These are phyloP conservation scores for Alloplasta piceator DNA, from an alignment of 2,888 invertebrate genomes.

Conservation along the genomic window DNA sequence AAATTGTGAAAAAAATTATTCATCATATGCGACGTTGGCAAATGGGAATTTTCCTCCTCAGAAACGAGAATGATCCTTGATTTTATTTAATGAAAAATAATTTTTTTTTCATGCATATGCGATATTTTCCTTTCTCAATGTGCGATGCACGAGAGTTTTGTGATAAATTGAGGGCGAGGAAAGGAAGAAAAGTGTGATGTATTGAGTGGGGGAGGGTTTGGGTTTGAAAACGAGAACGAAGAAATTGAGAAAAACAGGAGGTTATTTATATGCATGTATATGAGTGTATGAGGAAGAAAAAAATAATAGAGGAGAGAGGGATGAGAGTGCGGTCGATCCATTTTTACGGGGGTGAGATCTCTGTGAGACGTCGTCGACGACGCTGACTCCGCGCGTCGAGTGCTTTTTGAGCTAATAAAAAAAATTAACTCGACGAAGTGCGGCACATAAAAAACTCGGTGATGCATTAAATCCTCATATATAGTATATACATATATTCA, in stretches of 20 bases:
- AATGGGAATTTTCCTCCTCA: no score
- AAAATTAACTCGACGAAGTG: conserved; percentile 76
- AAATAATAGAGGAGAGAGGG: conserved; percentile 23
- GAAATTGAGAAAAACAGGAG: conserved; percentile 46
- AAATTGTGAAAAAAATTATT: conserved; percentile 11
- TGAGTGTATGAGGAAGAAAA: conserved; percentile 23
- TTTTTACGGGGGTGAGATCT: conserved; percentile 71
- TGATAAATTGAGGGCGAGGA: conserved; percentile 42
- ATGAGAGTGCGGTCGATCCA: conserved; percentile 64
- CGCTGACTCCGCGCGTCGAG: conserved; percentile 72
- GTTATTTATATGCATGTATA: neutral
- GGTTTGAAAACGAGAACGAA: conserved; percentile 20
- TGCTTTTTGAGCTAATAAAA: conserved; percentile 81
- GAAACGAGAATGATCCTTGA: no score
- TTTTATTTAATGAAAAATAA: no score
- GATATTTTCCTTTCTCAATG: no score
- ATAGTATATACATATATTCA: conserved; percentile 9
- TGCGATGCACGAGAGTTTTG: neutral
- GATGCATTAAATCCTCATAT: conserved; percentile 72
- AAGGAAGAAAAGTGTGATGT: conserved; percentile 49
- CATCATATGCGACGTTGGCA: no score
- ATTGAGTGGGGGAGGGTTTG: neutral
- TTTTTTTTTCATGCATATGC: no score
- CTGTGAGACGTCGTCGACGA: conserved; percentile 68
- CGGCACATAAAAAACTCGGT: conserved; percentile 73